Evolutionary conservation across 1,140 invertebrate genomes (phyloP).

Genomic region (Brachionus rubens): DNA sequence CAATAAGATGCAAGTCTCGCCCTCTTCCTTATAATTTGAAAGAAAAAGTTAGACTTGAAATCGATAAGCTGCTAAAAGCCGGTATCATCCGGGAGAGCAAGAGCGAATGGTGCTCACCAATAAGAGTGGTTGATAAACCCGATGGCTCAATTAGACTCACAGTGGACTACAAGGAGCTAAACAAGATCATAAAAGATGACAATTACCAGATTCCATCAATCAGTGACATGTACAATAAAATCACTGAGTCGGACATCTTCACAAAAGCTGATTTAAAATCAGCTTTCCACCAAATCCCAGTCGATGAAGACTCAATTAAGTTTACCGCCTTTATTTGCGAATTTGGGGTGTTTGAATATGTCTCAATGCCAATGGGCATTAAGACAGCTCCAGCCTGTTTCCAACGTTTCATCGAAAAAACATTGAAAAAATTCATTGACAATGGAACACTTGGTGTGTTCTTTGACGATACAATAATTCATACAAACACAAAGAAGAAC

Average conservation of each 20-base stretch:
- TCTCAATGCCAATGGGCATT: conserved; percentile 46
- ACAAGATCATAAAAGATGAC: conserved; percentile 11
- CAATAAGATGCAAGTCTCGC: too few species aligned
- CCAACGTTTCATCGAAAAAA: conserved; percentile 42
- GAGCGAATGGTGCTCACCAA: background rate
- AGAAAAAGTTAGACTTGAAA: too few species aligned
- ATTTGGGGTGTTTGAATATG: conserved; percentile 44
- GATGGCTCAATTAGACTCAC: background rate
- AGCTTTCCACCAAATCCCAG: background rate
- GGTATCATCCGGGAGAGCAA: too few species aligned
- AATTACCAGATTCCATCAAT: background rate
- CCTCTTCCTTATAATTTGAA: too few species aligned
- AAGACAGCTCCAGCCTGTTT: conserved; percentile 45
- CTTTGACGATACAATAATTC: background rate
- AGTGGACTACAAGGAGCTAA: conserved; percentile 11
- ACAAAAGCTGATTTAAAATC: conserved; percentile 2
- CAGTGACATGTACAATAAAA: background rate
- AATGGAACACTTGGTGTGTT: background rate
- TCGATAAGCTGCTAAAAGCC: too few species aligned
- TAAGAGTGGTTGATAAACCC: background rate
- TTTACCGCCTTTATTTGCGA: background rate
- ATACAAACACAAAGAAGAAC: background rate
- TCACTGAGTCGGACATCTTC: background rate
- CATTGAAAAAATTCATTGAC: background rate
- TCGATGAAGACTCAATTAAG: background rate